Evolutionary conservation across 2,113 vertebrate genomes (phyloP).

Genomic region (Circaetus gallicus): DNA sequence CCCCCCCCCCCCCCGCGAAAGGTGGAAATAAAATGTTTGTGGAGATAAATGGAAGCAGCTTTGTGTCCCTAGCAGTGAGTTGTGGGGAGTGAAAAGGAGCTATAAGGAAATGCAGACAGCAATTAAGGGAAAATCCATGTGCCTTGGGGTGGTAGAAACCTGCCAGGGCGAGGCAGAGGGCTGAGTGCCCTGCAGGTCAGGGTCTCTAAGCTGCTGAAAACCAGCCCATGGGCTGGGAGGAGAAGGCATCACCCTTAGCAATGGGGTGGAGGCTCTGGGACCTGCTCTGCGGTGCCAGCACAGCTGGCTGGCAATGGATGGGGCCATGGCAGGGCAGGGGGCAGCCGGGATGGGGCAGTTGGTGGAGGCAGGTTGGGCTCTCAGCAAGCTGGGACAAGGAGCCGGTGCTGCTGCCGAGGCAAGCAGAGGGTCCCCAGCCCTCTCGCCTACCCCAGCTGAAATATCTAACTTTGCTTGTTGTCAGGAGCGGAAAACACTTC

Average conservation of each 20-base stretch:
- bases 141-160: background rate
- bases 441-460: background rate
- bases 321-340: background rate
- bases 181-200: background rate
- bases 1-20: too few species aligned
- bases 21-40: background rate
- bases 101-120: background rate
- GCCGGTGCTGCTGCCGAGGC: accelerated
- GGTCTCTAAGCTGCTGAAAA: background rate
- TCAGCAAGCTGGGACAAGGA: accelerated
- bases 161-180: background rate
- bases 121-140: background rate
- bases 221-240: background rate
- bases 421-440: background rate
- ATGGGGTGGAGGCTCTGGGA: background rate
- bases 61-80: background rate
- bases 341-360: accelerated
- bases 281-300: accelerated
- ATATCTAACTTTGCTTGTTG: background rate
- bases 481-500: background rate
- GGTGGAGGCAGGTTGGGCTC: background rate
- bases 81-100: background rate
- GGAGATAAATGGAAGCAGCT: background rate
- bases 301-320: background rate
- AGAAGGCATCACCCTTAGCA: accelerated